Percentiles rank a stretch among this genome's conserved stretches.
Evolutionary conservation across 2,113 vertebrate species (phyloP).

Genomic region (Oreotragus oreotragus): DNA sequence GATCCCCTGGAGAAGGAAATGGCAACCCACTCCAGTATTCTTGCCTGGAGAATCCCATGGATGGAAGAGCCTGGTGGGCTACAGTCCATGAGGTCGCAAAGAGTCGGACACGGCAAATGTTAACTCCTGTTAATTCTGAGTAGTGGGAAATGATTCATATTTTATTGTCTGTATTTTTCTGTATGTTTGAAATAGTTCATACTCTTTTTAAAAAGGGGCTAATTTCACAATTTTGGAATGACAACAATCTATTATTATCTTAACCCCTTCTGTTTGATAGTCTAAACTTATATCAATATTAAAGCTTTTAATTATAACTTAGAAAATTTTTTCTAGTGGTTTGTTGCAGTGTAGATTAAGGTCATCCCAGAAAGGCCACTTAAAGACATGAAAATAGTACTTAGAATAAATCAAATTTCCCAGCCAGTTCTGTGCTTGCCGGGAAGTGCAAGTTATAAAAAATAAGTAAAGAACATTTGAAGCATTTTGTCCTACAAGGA

Average conservation of each 20-base stretch:
- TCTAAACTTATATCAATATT: constrained; percentile 16
- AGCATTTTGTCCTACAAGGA: background rate
- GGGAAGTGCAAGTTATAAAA: background rate
- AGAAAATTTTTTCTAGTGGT: background rate
- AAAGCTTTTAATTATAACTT: background rate
- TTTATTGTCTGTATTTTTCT: background rate
- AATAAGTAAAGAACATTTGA: background rate
- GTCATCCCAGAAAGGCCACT: background rate
- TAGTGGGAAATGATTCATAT: background rate
- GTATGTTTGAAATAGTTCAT: background rate
- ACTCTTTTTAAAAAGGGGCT: background rate
- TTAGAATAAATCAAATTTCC: constrained; percentile 37
- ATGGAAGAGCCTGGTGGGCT: too few relatives aligned
- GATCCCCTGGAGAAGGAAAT: too few relatives aligned
- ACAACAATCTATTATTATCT: background rate
- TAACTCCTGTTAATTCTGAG: background rate
- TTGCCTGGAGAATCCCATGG: too few relatives aligned
- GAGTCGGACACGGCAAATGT: too few relatives aligned
- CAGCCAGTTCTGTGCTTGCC: background rate
- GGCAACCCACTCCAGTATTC: too few relatives aligned
- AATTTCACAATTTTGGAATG: constrained; percentile 23
- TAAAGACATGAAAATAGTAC: constrained; percentile 23
- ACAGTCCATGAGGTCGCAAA: too few relatives aligned
- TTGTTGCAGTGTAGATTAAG: background rate
- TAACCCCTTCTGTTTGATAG: background rate